Percentiles rank a stretch among this genome's conserved stretches.
Conservation (phyloP, 2,888 invertebrate species). For the Cyclophora albipunctata region DNA sequence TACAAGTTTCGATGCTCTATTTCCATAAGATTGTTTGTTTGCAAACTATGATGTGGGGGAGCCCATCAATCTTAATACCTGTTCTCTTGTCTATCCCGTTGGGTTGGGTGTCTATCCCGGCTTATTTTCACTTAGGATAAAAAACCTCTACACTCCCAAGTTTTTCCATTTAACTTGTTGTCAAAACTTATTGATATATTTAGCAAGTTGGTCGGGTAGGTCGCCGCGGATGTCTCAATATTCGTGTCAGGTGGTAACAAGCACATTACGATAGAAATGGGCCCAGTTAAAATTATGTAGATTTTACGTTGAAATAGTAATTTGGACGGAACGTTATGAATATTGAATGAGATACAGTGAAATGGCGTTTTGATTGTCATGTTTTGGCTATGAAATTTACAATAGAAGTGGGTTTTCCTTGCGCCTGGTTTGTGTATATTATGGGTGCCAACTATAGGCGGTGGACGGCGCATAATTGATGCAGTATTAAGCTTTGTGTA, state of each 20-base stretch:
- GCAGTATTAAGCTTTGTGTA: no score
- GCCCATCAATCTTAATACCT: constrained; percentile 11
- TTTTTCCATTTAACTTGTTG: constrained; percentile 53
- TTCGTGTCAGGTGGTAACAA: constrained; percentile 21
- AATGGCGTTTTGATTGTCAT: constrained; percentile 5
- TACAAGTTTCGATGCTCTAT: no score
- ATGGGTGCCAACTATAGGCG: no score
- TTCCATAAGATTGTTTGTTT: no score
- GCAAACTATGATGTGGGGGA: neutral
- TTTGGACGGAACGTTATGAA: constrained; percentile 7
- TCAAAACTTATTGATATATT: constrained; percentile 54
- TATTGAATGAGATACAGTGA: constrained; percentile 6
- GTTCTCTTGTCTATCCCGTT: constrained; percentile 5
- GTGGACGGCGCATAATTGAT: no score
- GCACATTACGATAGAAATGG: constrained; percentile 12
- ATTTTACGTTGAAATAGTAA: constrained; percentile 6
- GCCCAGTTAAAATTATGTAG: constrained; percentile 11
- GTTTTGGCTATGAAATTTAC: no score
- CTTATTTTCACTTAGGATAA: constrained; percentile 34
- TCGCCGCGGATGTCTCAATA: constrained; percentile 22
- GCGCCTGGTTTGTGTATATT: neutral
- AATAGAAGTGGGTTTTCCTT: no score
- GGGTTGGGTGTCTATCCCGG: constrained; percentile 1
- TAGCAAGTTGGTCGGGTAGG: constrained; percentile 37
- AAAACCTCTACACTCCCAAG: constrained; percentile 37